Base-by-base conservation (phyloP, 1,140 invertebrate species). In the Adelges cooleyi region DNA sequence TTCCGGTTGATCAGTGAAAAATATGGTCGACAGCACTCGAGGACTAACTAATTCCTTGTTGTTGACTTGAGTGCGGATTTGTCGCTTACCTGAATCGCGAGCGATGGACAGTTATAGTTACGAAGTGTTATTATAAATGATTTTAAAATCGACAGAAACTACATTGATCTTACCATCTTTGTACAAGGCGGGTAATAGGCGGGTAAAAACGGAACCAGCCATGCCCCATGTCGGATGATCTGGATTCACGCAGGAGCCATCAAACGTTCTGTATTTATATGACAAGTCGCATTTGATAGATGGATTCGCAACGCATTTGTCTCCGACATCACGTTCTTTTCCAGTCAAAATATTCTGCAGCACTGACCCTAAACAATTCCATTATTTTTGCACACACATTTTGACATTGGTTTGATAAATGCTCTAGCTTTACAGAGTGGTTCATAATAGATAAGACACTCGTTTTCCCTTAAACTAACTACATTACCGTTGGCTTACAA, bases 161-260 rank as follows among this genome's bases (percentile, higher is more conserved):
- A n/a, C n/a, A n/a, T n/a, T n/a, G n/a, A n/a, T n/a, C n/a, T n/a
- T n/a, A n/a, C n/a, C n/a, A n/a, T n/a, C n/a, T n/a, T n/a, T n/a
- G n/a, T n/a, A n/a, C n/a, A n/a, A n/a, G n/a, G 90, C 81, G 8
- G 84, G 84, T 13, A 94, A 70, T 1, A 98, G 77, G 59, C 94
- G 80, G 11, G 80, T 79, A 68, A 94, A 85, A 46, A 82, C 80
- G 2, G 84, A 86, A 67, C 82, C 82, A 1, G 89, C 82, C 65
- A 82, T 81, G 3, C 91, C 91, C 78, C 83, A 82, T 0, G 76
- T 78, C 0, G 88, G 84, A 69, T 84, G 81, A 29, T 78, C 71
- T 10, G 87, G 71, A 74, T 93, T 92, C 72, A 93, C 94, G 72
- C 91, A 95, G 1, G 86, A 83, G 0, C 90, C 90, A 73, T 93